phyloP scores from a whole-genome alignment of 2,113 vertebrate genomes.

The Deroptyus accipitrinus region DNA sequence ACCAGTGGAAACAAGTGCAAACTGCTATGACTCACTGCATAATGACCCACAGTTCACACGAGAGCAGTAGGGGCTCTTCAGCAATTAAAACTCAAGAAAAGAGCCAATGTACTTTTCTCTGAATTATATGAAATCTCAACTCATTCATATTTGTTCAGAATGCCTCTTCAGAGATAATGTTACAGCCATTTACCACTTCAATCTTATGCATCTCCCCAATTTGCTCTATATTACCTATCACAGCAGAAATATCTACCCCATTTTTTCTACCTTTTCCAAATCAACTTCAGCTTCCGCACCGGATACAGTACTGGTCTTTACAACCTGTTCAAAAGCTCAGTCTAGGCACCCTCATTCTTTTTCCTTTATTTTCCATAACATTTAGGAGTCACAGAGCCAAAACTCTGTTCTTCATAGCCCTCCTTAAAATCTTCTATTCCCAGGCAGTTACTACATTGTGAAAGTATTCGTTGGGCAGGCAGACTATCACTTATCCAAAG shows the following conservation, averaged over 20 bases:
- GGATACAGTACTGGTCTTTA: background rate
- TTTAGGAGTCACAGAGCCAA: background rate
- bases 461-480: background rate
- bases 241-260: background rate
- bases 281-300: background rate
- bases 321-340: background rate
- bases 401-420: background rate
- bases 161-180: background rate
- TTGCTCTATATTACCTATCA: background rate
- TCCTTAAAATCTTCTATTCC: background rate
- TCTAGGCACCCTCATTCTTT: background rate
- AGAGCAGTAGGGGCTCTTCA: background rate
- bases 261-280: background rate
- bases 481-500: background rate
- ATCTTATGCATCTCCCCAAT: background rate
- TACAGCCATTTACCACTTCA: background rate
- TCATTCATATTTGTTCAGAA: background rate
- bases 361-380: background rate
- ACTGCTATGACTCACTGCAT: slow-evolving; percentile 5
- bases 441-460: background rate
- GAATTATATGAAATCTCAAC: background rate
- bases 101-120: background rate
- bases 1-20: slow-evolving; percentile 53
- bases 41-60: slow-evolving; percentile 14
- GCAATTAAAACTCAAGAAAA: background rate